Conservation (phyloP, 2,113 vertebrate genomes). For the Serinus canaria region DNA sequence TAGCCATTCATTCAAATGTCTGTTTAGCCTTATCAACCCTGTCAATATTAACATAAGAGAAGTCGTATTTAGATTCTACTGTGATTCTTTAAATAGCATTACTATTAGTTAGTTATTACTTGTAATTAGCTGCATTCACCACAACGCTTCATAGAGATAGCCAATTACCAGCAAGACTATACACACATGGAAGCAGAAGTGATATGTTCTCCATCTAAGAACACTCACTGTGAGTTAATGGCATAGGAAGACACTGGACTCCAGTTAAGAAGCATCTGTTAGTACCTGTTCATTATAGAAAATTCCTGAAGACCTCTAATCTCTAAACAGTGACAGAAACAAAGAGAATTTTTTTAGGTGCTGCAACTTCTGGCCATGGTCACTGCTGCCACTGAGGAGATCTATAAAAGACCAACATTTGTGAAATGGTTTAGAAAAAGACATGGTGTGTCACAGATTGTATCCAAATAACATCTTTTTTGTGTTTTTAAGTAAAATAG, state of each 20-base stretch:
- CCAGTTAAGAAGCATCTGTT: neutral
- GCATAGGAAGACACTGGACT: neutral
- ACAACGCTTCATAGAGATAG: neutral
- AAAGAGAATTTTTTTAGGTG: neutral
- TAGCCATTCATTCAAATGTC: neutral
- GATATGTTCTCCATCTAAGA: neutral
- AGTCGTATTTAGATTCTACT: neutral
- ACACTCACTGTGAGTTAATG: neutral
- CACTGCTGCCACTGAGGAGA: neutral
- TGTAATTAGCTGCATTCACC: constrained; percentile 8
- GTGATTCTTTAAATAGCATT: neutral
- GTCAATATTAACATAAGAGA: neutral
- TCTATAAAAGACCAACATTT: neutral
- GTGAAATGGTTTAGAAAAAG: neutral
- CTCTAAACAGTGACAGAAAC: neutral
- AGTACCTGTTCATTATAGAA: neutral
- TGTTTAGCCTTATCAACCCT: neutral
- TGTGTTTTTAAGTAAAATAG: neutral
- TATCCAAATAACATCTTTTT: neutral
- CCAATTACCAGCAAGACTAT: neutral
- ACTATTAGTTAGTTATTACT: neutral
- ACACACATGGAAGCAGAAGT: neutral
- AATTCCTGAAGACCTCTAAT: neutral
- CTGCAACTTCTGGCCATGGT: neutral
- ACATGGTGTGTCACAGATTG: neutral